These are phyloP conservation scores for Metallyticus violacea DNA, from an alignment of 2,888 invertebrate genomes.

Conservation along the genomic window DNA sequence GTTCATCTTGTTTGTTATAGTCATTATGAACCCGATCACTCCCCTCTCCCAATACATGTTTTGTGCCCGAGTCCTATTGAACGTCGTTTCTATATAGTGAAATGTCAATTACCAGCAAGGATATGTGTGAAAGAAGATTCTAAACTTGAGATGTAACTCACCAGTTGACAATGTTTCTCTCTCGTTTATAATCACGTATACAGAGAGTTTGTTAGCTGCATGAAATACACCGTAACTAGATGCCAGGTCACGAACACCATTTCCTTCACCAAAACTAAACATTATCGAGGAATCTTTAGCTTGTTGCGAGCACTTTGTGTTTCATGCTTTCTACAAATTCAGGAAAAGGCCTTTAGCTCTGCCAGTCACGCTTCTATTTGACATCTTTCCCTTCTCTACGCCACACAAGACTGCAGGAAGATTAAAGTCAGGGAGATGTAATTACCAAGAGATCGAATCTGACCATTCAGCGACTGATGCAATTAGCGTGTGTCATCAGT, in stretches of 20 bases:
- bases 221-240: background rate
- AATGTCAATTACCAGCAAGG: too few species aligned
- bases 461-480: constrained; percentile 8
- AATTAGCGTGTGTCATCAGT: constrained; percentile 11
- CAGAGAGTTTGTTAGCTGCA: background rate
- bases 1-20: too few species aligned
- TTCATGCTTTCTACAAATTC: background rate
- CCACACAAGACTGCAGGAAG: background rate
- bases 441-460: background rate
- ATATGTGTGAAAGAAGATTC: too few species aligned
- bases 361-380: constrained; percentile 2
- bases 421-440: background rate
- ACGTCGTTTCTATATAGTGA: too few species aligned
- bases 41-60: too few species aligned
- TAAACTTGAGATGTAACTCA: too few species aligned
- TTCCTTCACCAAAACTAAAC: background rate
- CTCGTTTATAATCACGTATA: too few species aligned
- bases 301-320: background rate
- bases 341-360: background rate
- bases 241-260: background rate
- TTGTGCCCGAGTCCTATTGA: too few species aligned
- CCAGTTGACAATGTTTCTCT: too few species aligned
- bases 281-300: background rate
- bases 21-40: too few species aligned
- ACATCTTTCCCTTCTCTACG: background rate